Conservation (phyloP, 2,888 invertebrate species). For the Thyatira batis region DNA sequence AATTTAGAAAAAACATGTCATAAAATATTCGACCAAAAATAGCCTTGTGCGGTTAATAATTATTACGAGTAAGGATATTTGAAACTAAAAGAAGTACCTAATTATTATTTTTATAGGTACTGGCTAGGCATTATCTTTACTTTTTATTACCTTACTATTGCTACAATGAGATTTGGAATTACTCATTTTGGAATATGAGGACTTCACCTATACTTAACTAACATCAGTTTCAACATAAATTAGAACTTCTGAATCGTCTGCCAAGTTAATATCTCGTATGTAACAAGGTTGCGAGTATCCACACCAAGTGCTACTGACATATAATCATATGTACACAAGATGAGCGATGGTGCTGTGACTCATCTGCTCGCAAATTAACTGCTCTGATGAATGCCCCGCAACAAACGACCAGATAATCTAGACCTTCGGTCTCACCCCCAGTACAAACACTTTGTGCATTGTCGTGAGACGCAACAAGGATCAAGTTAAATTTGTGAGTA, state of each 20-base stretch:
- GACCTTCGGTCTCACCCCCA: slow-evolving; percentile 35
- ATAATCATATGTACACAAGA: slow-evolving; percentile 56
- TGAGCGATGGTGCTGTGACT: slow-evolving; percentile 77
- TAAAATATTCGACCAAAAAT: too few relatives aligned
- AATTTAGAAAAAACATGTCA: too few relatives aligned
- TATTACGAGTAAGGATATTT: too few relatives aligned
- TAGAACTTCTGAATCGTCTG: not conserved
- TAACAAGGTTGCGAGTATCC: not conserved
- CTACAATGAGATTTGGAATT: too few relatives aligned
- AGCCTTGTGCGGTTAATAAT: too few relatives aligned
- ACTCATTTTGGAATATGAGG: slow-evolving; percentile 20
- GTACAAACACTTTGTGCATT: slow-evolving; percentile 20
- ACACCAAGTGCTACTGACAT: slow-evolving; percentile 63
- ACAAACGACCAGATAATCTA: slow-evolving; percentile 45
- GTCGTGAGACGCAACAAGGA: slow-evolving; percentile 26
- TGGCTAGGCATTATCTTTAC: too few relatives aligned
- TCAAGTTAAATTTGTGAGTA: slow-evolving; percentile 44
- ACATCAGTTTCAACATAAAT: slow-evolving; percentile 13
- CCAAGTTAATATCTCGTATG: not conserved
- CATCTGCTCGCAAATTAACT: slow-evolving; percentile 79
- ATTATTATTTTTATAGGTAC: too few relatives aligned
- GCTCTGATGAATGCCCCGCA: slow-evolving; percentile 72
- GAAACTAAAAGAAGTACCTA: too few relatives aligned
- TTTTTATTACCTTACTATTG: too few relatives aligned
- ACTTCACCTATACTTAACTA: slow-evolving; percentile 12